Conservation (phyloP, 2,113 vertebrate genomes). For the Eulemur rufifrons region DNA sequence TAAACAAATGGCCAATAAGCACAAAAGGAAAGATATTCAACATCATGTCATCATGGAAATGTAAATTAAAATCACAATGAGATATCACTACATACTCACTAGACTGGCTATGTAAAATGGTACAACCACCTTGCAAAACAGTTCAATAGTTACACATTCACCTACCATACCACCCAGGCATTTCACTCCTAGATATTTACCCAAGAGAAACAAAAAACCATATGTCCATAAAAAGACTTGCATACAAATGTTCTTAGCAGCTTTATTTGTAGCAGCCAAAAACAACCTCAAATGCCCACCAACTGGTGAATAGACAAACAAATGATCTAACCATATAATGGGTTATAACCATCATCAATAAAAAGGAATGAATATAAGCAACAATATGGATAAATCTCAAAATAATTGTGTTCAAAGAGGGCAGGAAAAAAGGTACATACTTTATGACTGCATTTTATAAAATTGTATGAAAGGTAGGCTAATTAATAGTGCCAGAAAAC, state of each 20-base stretch:
- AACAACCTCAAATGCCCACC: neutral
- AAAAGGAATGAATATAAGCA: constrained; percentile 21
- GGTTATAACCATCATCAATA: neutral
- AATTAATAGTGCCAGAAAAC: neutral
- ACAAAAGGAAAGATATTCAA: neutral
- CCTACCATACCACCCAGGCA: neutral
- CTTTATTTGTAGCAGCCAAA: neutral
- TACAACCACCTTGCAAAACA: neutral
- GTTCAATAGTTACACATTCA: neutral
- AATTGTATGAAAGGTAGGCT: neutral
- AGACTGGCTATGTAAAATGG: neutral
- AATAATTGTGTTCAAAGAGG: constrained; percentile 16
- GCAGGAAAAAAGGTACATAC: neutral
- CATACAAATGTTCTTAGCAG: neutral
- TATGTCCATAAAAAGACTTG: neutral
- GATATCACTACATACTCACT: neutral
- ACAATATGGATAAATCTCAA: neutral
- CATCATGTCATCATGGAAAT: neutral
- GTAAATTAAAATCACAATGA: neutral
- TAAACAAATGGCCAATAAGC: neutral
- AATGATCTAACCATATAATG: neutral
- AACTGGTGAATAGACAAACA: neutral
- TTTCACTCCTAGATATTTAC: neutral
- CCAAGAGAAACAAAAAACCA: neutral
- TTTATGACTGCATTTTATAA: neutral